A percentile compares a stretch with the other conserved stretches of the same genome.
These are phyloP conservation scores for Trochalopteron elliotii DNA, from an alignment of 2,113 vertebrate species.

Conservation along the genomic window DNA sequence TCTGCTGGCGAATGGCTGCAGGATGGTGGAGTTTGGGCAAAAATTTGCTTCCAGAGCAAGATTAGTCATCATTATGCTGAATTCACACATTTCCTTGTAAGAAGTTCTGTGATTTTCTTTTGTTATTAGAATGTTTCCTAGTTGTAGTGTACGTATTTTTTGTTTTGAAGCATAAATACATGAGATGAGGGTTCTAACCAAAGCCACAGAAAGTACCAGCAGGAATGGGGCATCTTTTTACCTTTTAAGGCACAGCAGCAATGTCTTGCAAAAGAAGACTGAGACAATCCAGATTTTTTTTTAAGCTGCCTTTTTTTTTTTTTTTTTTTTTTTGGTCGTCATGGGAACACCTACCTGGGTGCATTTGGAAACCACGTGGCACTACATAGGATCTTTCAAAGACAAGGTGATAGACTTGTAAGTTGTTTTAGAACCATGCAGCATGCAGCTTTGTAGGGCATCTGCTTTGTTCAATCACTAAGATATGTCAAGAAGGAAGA, in stretches of 20 bases:
- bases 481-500: background rate
- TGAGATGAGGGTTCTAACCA: background rate
- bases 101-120: background rate
- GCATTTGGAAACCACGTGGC: background rate
- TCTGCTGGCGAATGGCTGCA: background rate
- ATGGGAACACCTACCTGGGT: background rate
- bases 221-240: background rate
- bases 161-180: background rate
- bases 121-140: background rate
- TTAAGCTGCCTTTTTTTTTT: too few relatives aligned
- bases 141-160: background rate
- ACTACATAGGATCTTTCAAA: background rate
- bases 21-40: background rate
- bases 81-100: background rate
- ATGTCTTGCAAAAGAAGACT: background rate
- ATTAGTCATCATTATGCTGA: background rate
- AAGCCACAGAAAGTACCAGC: background rate
- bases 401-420: background rate
- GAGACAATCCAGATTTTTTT: background rate
- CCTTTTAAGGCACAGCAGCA: background rate
- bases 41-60: background rate
- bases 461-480: conserved; percentile 20
- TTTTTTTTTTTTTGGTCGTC: background rate
- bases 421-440: background rate
- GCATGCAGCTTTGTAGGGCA: background rate